Evolutionary conservation across 2,888 invertebrate genomes (phyloP), one percentile per base, ranked within the genome.

Genomic region (Flabesymbios commensalis): DNA sequence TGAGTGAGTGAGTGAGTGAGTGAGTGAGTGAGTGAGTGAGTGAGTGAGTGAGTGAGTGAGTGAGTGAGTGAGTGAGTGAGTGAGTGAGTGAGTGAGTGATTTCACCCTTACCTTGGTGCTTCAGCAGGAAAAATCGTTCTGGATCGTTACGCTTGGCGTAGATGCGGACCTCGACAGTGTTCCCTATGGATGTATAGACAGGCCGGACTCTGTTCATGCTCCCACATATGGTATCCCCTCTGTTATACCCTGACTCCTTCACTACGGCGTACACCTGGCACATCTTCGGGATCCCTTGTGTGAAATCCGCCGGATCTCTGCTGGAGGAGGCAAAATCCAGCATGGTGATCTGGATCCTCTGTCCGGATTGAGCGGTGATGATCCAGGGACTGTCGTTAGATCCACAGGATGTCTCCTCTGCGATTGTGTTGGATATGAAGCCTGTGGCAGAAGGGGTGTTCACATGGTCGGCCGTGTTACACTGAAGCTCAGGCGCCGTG

Each of bases 71-170:
- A n/a, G n/a, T n/a, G n/a, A n/a, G n/a, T n/a, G n/a, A n/a, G n/a
- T n/a, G n/a, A n/a, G n/a, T n/a, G n/a, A n/a, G n/a, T n/a, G n/a
- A n/a, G n/a, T n/a, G n/a, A n/a, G n/a, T n/a, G n/a, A n/a, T n/a
- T n/a, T n/a, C n/a, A n/a, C n/a, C n/a, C 49, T 3, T 48, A 63
- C 66, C 60, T 64, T 64, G 45, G 48, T 58, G 64, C 28, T 51
- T 43, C 32, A 66, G 42, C 51, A 66, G 60, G 55, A 64, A 66
- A 52, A n/a, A n/a, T n/a, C n/a, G n/a, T n/a, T n/a, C n/a, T n/a
- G n/a, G n/a, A 7, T 32, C 31, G 29, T 49, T 22, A 7, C 31
- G 28, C 22, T 31, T 26, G 7, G 49, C 14, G 14, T 49, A 7
- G 31, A 28, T 26, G 28, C 29, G 29, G 22, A 67, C 45, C 26